These are phyloP conservation scores for Marasmarcha lunaedactyla DNA, from an alignment of 2,888 invertebrate species.

Conservation along the genomic window DNA sequence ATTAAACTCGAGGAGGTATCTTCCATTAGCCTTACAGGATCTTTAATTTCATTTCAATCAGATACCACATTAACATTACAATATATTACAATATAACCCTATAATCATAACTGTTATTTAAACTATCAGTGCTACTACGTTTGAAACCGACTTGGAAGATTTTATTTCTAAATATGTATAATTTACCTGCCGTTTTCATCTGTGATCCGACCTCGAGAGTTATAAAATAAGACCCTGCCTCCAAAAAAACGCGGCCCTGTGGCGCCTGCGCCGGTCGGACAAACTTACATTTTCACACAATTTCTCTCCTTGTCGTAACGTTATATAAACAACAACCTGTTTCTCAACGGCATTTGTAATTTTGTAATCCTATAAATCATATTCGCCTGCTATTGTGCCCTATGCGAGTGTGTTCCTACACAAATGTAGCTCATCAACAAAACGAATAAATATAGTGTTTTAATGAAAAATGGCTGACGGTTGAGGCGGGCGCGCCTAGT, in stretches of 20 bases:
- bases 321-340: neutral
- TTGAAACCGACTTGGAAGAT: neutral
- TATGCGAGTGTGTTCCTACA: slow-evolving; percentile 57
- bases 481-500: slow-evolving; percentile 29
- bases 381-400: slow-evolving; percentile 40
- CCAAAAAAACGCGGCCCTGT: slow-evolving; percentile 48
- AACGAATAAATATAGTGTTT: slow-evolving; percentile 40
- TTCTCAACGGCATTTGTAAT: slow-evolving; percentile 4
- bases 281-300: slow-evolving; percentile 10
- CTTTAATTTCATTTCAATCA: too few species aligned
- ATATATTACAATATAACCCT: too few species aligned
- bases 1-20: too few species aligned
- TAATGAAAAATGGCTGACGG: slow-evolving; percentile 35
- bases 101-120: slow-evolving; percentile 2
- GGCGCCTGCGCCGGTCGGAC: slow-evolving; percentile 45
- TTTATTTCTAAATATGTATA: slow-evolving; percentile 1
- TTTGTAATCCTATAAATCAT: slow-evolving; percentile 49
- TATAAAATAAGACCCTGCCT: slow-evolving; percentile 47
- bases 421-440: slow-evolving; percentile 42
- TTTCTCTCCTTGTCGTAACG: slow-evolving; percentile 16
- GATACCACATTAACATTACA: too few species aligned
- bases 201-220: slow-evolving; percentile 40
- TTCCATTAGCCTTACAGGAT: too few species aligned
- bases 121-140: slow-evolving; percentile 22
- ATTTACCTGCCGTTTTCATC: slow-evolving; percentile 4